Evolutionary conservation across 2,113 vertebrate species (phyloP).

Genomic region (Syrrhaptes paradoxus): DNA sequence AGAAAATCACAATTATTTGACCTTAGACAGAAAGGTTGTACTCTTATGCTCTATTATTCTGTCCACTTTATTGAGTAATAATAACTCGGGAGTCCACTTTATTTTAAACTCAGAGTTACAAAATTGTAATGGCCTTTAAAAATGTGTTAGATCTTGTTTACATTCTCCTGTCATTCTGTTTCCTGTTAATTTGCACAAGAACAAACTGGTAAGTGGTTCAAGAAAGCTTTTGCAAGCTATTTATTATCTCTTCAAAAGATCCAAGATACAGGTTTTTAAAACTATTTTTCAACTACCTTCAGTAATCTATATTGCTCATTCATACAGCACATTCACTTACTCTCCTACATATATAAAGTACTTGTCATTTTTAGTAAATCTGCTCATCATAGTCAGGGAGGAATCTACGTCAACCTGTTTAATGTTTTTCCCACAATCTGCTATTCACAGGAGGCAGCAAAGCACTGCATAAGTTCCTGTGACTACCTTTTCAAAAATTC

Average conservation of each 20-base stretch:
- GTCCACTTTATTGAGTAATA: neutral
- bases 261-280: neutral
- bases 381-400: neutral
- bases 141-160: neutral
- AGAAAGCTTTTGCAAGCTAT: neutral
- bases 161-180: neutral
- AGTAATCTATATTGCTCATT: neutral
- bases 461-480: neutral
- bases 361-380: neutral
- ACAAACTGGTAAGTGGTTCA: neutral
- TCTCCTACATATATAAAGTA: neutral
- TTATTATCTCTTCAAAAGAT: neutral
- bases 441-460: neutral
- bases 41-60: constrained; percentile 1
- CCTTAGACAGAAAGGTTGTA: constrained; percentile 64
- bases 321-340: neutral
- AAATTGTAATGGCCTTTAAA: neutral
- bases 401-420: neutral
- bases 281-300: neutral
- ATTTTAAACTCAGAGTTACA: neutral
- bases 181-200: neutral
- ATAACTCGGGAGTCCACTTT: neutral
- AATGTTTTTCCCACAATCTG: neutral
- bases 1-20: constrained; percentile 73
- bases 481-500: neutral